A percentile compares a stretch with the other conserved stretches of the same genome.
These are phyloP conservation scores for Eremophila alpestris DNA, from an alignment of 2,797 vertebrate species.

Conservation along the genomic window DNA sequence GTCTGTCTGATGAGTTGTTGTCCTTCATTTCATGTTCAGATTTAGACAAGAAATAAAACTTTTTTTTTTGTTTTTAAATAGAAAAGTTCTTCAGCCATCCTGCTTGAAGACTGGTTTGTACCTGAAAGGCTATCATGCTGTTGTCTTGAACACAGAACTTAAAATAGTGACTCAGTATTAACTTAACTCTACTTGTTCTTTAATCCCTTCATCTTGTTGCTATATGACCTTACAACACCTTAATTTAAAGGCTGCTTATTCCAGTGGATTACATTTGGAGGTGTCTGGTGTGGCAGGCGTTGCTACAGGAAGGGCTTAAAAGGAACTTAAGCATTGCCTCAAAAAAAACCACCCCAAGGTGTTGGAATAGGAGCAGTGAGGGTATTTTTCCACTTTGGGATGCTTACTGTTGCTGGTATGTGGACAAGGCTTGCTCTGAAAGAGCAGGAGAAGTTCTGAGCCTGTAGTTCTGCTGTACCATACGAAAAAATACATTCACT, in stretches of 20 bases:
- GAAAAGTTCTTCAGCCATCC: neutral
- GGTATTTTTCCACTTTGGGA: neutral
- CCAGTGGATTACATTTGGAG: conserved; percentile 64
- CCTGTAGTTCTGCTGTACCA: neutral
- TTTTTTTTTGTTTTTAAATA: neutral
- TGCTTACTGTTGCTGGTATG: neutral
- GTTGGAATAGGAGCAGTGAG: neutral
- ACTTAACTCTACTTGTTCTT: conserved; percentile 62
- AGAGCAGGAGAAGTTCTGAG: neutral
- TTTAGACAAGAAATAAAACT: neutral
- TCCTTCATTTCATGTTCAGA: conserved; percentile 14
- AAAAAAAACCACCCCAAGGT: neutral
- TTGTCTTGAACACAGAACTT: conserved; percentile 37
- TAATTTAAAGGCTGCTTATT: conserved; percentile 66
- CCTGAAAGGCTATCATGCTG: conserved; percentile 18
- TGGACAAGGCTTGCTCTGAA: neutral
- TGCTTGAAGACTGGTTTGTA: neutral
- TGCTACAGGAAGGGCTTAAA: conserved; percentile 28
- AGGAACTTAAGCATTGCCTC: neutral
- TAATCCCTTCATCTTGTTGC: conserved; percentile 65
- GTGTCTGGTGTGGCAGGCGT: conserved; percentile 32
- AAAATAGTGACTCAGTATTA: conserved; percentile 63
- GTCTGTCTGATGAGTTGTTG: conserved; percentile 34
- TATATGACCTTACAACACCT: conserved; percentile 65
- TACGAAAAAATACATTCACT: neutral